Evolutionary conservation across 1,140 invertebrate species (phyloP), one percentile per base, ranked within the genome.

Genomic region (Centruroides vittatus): DNA sequence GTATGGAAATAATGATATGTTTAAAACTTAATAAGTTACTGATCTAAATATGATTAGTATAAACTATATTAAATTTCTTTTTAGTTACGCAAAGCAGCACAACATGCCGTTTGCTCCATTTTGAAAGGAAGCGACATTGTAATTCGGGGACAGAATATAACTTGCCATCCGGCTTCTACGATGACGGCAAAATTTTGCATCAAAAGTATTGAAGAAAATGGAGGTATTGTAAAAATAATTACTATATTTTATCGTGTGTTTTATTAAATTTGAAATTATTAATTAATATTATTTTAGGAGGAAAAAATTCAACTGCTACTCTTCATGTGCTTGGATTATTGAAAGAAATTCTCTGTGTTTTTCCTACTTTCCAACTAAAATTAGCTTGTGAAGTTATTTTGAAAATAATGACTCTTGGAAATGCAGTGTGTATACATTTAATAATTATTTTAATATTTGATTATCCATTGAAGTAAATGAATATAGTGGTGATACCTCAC

Each of bases 31-130:
- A 23, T 23, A 23, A 23, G 23, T 23, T 23, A 23, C 23, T 1
- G 2, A 23, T 23, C 23, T 23, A 23, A 23, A 23, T 23, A 23
- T 23, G 23, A 2, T 23, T 23, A 23, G 0, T 23, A 23, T 23
- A 23, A 23, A 23, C 23, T 23, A 23, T 23, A 23, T 23, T 23
- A 23, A 23, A 23, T 23, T 23, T 23, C 23, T 23, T 23, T 35
- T 48, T 36, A 91, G 80, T 81, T 90, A 56, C 80, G 91, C 5
- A 93, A 92, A 77, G 81, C 86, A 13, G 88, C 88, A 0, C 89
- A 93, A 66, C 82, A 89, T 70, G 85, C 86, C 1, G 74, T 93
- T 3, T 81, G 79, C 55, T 78, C 83, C 1, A 79, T 93, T 49
- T 73, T 93, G 8, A 82, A 82, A 3, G 41, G 41, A 41, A 41